A percentile compares a stretch with the other conserved stretches of the same genome.
phyloP scores from a whole-genome alignment of 1,140 invertebrate species.

The Pseudomyrmex sp. region DNA sequence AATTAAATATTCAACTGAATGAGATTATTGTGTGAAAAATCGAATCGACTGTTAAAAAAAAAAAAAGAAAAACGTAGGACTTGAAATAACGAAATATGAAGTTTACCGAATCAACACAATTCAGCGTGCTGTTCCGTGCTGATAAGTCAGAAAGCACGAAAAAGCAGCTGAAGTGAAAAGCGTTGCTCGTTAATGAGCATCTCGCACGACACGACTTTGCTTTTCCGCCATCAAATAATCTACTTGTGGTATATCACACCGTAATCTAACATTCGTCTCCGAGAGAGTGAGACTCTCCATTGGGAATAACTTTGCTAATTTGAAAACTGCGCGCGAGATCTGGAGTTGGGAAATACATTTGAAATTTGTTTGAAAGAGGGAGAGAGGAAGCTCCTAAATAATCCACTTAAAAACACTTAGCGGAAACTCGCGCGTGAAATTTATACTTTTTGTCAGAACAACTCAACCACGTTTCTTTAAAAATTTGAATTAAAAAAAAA shows the following conservation, averaged over 20 bases:
- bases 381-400: too few relatives aligned
- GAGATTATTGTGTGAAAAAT: background rate
- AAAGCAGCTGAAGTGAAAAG: slow-evolving; percentile 27
- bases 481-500: too few relatives aligned
- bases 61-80: background rate
- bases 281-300: background rate
- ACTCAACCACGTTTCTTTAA: background rate
- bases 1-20: background rate
- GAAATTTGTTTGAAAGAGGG: background rate
- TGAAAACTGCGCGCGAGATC: background rate
- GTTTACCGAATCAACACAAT: slow-evolving; percentile 9
- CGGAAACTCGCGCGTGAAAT: background rate
- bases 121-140: background rate
- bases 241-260: slow-evolving; percentile 30
- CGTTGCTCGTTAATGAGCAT: slow-evolving; percentile 51
- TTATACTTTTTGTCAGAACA: background rate
- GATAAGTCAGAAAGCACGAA: slow-evolving; percentile 26
- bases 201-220: slow-evolving; percentile 49
- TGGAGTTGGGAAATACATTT: slow-evolving; percentile 28
- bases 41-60: background rate
- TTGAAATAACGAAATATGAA: background rate
- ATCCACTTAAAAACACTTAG: background rate
- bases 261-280: slow-evolving; percentile 31
- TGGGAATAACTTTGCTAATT: slow-evolving; percentile 16
- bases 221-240: slow-evolving; percentile 44